These are phyloP conservation scores for Polyploca ridens DNA, from an alignment of 2,888 invertebrate genomes.

Conservation along the genomic window DNA sequence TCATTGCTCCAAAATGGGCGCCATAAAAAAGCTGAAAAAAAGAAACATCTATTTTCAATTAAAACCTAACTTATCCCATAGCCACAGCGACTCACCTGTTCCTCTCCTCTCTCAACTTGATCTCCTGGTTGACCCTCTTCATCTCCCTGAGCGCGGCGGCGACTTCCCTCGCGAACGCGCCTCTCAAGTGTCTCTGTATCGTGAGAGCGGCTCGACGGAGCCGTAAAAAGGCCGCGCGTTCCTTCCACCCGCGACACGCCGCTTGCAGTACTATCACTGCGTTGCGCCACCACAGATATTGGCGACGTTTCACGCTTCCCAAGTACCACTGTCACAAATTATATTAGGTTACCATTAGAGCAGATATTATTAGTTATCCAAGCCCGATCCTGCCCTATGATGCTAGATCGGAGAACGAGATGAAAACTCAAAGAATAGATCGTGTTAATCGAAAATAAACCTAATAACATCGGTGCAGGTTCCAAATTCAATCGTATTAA, in stretches of 20 bases:
- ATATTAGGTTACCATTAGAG: background rate
- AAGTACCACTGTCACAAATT: constrained; percentile 84
- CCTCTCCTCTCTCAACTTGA: constrained; percentile 89
- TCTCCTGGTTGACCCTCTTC: constrained; percentile 93
- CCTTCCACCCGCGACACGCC: constrained; percentile 93
- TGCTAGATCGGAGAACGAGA: too few relatives aligned
- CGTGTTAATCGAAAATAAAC: too few relatives aligned
- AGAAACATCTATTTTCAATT: too few relatives aligned
- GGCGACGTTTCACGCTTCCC: constrained; percentile 86
- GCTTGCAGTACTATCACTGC: constrained; percentile 92
- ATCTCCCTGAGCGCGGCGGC: constrained; percentile 94
- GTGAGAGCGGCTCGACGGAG: constrained; percentile 93
- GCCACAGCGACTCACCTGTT: constrained; percentile 57
- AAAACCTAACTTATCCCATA: too few relatives aligned
- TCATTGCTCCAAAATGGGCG: too few relatives aligned
- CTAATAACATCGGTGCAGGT: too few relatives aligned
- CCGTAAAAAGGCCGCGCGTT: constrained; percentile 91
- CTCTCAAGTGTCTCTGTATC: constrained; percentile 93
- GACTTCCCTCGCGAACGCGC: constrained; percentile 95
- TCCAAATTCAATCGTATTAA: too few relatives aligned
- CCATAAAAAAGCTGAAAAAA: too few relatives aligned
- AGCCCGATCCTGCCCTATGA: too few relatives aligned
- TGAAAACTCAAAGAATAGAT: too few relatives aligned
- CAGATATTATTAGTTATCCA: too few relatives aligned
- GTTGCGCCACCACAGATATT: constrained; percentile 86